These are phyloP conservation scores for Origma solitaria DNA, from an alignment of 2,113 vertebrate species.

Conservation along the genomic window DNA sequence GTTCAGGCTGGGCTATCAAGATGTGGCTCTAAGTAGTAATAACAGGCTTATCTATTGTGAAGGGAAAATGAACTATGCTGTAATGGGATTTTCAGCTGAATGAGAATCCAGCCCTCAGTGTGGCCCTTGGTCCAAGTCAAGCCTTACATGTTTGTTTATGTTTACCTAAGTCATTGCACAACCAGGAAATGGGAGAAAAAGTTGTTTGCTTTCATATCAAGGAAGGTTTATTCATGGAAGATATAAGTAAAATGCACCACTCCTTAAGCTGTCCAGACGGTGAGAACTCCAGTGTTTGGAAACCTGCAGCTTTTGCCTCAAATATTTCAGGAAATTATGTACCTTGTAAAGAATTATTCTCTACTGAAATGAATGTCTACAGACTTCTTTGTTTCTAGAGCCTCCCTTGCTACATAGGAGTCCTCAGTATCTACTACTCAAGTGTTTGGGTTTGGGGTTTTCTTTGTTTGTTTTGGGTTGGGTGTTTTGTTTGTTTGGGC, in stretches of 20 bases:
- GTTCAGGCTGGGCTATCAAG: background rate
- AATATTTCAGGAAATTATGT: slow-evolving; percentile 20
- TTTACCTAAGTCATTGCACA: slow-evolving; percentile 22
- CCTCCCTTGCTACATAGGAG: background rate
- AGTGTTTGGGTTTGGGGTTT: background rate
- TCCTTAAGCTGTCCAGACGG: background rate
- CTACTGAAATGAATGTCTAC: background rate
- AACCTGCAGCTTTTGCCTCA: background rate
- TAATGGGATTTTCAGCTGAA: background rate
- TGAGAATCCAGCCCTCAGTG: background rate
- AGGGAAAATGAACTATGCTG: background rate
- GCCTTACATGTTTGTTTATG: background rate
- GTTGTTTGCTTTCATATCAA: slow-evolving; percentile 41
- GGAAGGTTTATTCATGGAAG: slow-evolving; percentile 20
- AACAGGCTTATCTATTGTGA: background rate
- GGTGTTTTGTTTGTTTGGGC: background rate
- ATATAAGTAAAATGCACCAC: slow-evolving; percentile 17
- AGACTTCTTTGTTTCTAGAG: background rate
- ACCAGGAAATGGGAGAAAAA: slow-evolving; percentile 23
- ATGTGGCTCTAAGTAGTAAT: background rate
- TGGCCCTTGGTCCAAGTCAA: background rate
- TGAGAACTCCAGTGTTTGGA: background rate
- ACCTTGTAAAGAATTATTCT: background rate
- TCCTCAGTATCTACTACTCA: background rate
- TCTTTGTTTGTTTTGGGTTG: background rate